phyloP scores from a whole-genome alignment of 2,888 invertebrate genomes.

The Heteromurus nitidus region DNA sequence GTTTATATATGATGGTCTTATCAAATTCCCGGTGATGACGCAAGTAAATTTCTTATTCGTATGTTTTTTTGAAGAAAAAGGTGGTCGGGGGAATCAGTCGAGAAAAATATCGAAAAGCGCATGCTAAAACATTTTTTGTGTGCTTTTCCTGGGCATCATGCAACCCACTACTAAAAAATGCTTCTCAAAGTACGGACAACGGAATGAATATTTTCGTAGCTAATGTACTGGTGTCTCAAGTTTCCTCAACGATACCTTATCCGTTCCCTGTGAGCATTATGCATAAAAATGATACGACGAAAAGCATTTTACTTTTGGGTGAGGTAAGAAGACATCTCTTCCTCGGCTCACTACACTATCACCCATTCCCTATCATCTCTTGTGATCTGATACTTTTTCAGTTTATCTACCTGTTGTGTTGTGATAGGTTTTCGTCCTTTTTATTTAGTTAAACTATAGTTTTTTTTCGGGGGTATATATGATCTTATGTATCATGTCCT shows the following conservation, averaged over 20 bases:
- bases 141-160: background rate
- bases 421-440: conserved; percentile 39
- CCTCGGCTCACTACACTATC: conserved; percentile 28
- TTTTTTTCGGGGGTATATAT: no score
- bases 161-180: background rate
- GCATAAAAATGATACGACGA: conserved; percentile 55
- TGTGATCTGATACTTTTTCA: conserved; percentile 58
- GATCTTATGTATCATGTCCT: conserved; percentile 51
- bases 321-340: conserved; percentile 33
- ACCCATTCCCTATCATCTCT: conserved; percentile 59
- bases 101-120: background rate
- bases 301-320: conserved; percentile 37
- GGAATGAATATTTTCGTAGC: conserved; percentile 46
- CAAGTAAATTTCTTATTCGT: no score
- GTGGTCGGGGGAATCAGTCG: background rate
- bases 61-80: no score
- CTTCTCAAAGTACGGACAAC: background rate
- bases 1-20: no score
- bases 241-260: conserved; percentile 58
- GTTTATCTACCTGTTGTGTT: conserved; percentile 50
- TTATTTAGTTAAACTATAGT: conserved; percentile 52
- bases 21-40: no score
- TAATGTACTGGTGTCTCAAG: conserved; percentile 59
- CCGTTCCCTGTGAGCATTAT: conserved; percentile 57
- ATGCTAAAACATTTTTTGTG: background rate